Evolutionary conservation across 2,113 vertebrate species (phyloP), one percentile per base, ranked within the genome.

Genomic region (Callaeas wilsoni): DNA sequence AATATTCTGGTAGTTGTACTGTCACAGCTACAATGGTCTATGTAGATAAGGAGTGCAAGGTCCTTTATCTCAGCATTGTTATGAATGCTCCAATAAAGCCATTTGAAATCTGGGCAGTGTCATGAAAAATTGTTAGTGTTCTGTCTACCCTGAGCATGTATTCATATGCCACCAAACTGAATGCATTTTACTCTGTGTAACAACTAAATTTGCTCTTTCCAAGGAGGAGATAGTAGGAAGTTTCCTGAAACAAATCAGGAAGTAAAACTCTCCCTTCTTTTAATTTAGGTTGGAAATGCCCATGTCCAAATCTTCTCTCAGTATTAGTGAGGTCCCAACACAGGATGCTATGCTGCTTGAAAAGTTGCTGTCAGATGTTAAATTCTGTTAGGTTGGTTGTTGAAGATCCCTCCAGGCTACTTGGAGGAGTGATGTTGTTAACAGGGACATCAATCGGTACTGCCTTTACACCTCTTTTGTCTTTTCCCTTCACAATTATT

Each of bases 361-460:
- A 88, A 80, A n/a, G n/a, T 55, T 74, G 13, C 23, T 27, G 11
- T 27, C 60, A 73, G 71, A 37, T 1, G 1, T n/a, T 42, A 27
- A 69, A 75, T 1, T 21, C 5, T 22, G 25, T 75, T 3, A 2
- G 13, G 5, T 13, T 56, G 16, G 6, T 50, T 69, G 13, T 17
- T 39, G 27, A 91, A 32, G 32, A 62, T 47, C 22, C 32, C 23
- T 33, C 26, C 18, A 57, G 44, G 7, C 41, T 41, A 4, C 27
- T 60, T 65, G 29, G 22, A 82, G 9, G n/a, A 76, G 10, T 19
- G 26, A n/a, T 49, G 25, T 8, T 67, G 32, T 65, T 75, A 84
- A 67, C 9, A 3, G 21, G 18, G 46, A 16, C 35, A 62, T 84
- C 63, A 32, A 1, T 30, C 0, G 0, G 6, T 62, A 41, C 37